Base-by-base conservation (phyloP, 1,140 invertebrate species). In the Macrostomum lignano region DNA sequence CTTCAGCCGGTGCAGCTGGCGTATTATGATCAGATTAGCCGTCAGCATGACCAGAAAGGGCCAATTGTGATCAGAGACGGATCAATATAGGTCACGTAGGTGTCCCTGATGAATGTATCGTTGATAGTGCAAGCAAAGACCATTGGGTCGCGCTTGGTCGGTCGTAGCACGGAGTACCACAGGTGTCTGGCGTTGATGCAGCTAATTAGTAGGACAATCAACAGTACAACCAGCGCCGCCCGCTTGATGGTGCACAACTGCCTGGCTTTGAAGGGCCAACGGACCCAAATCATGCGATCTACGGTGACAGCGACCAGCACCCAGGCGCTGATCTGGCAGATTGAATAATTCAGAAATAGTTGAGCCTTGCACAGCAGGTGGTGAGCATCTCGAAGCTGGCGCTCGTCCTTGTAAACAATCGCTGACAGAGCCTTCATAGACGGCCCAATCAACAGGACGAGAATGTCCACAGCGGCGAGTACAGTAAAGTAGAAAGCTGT, bases 261-360 rank as follows among this genome's bases (percentile, higher is more conserved):
- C 19, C 26, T 28, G 7, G 26, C 15, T 28, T 28, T 28, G 19
- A 28, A 28, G 15, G 26, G 26, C 15, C 15, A 28, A 28, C 15
- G 15, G 14, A 28, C 26, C 26, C 26, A 28, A 28, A 28, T 15
- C 26, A 28, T 28, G 7, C 26, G 26, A 28, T 28, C 26, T 7
- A 28, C 14, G 15, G 26, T 28, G 19, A 28, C 26, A 28, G 19
- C 15, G 4, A 28, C 26, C 9, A 28, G 9, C 9, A 28, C 14
- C 26, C 26, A 28, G 19, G 19, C 26, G 9, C 26, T 28, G 9
- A 28, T 28, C 15, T 28, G 19, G 26, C 3, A 28, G 9, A 9
- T 28, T 28, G 9, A 28, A 7, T 5, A 28, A 5, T 7, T 28
- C 14, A 28, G 14, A 28, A 28, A 28, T 15, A 15, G 19, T 9